Percentiles rank a stretch among this genome's conserved stretches.
Conservation (phyloP, 2,113 vertebrate species). For the Dipodomys merriami region DNA sequence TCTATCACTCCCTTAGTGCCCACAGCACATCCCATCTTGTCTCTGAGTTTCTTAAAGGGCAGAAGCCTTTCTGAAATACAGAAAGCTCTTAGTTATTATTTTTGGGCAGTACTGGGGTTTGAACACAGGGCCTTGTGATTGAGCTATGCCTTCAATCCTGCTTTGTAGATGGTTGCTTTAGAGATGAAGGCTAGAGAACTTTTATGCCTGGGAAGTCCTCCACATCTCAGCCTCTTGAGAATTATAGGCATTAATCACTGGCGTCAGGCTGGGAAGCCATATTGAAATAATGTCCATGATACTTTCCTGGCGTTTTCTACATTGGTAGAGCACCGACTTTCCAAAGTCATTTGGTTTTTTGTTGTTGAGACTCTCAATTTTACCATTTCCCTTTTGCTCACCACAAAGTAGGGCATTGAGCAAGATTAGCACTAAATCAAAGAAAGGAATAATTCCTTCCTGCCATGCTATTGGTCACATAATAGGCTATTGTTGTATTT, state of each 20-base stretch:
- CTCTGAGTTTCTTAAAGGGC: neutral
- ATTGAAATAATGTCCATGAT: no score
- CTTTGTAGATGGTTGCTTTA: no score
- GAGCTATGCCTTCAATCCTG: no score
- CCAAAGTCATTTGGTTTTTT: neutral
- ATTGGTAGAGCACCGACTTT: neutral
- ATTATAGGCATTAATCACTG: no score
- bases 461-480: no score
- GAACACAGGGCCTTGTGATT: no score
- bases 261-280: no score
- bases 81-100: neutral
- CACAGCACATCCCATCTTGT: neutral
- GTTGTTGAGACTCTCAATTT: neutral
- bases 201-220: no score
- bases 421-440: neutral
- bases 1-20: no score
- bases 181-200: no score
- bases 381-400: neutral
- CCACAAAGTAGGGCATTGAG: neutral
- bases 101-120: no score
- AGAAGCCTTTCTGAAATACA: neutral
- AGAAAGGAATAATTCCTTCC: neutral
- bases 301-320: neutral
- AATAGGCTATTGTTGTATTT: fast-evolving
- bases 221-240: no score